These are phyloP conservation scores for Paedocypris micromegethes DNA, from an alignment of 2,797 vertebrate species.

Conservation along the genomic window DNA sequence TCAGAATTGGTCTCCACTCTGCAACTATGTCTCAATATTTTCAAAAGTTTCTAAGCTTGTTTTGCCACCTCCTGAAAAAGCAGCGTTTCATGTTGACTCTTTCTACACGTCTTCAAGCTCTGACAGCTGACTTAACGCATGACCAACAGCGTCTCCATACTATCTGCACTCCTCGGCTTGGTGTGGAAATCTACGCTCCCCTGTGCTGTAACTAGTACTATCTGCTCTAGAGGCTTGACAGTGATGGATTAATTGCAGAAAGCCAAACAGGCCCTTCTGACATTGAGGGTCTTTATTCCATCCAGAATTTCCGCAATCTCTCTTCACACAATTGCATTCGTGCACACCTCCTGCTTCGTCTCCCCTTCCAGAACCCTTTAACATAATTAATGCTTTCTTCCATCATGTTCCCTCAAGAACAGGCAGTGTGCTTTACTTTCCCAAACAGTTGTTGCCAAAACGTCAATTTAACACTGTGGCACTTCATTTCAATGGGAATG, in stretches of 20 bases:
- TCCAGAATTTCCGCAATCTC: slow-evolving; percentile 50
- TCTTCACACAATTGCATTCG: slow-evolving; percentile 26
- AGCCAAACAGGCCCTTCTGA: slow-evolving; percentile 52
- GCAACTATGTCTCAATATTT: no score
- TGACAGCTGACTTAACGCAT: no score
- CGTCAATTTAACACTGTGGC: slow-evolving; percentile 50
- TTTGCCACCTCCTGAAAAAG: no score
- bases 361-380: slow-evolving; percentile 29
- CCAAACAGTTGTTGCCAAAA: slow-evolving; percentile 55
- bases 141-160: background rate
- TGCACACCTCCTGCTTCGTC: slow-evolving; percentile 22
- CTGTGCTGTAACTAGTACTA: slow-evolving; percentile 32
- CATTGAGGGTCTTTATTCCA: slow-evolving; percentile 50
- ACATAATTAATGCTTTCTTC: slow-evolving; percentile 59
- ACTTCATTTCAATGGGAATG: slow-evolving; percentile 49
- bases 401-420: slow-evolving; percentile 53
- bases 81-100: no score
- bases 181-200: background rate
- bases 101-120: no score
- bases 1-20: no score
- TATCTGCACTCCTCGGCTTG: slow-evolving; percentile 1
- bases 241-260: slow-evolving; percentile 58
- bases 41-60: no score
- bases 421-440: slow-evolving; percentile 54
- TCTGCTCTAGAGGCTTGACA: slow-evolving; percentile 38